Evolutionary conservation across 2,797 vertebrate species (phyloP).

Genomic region (Odontamblyopus rebecca): DNA sequence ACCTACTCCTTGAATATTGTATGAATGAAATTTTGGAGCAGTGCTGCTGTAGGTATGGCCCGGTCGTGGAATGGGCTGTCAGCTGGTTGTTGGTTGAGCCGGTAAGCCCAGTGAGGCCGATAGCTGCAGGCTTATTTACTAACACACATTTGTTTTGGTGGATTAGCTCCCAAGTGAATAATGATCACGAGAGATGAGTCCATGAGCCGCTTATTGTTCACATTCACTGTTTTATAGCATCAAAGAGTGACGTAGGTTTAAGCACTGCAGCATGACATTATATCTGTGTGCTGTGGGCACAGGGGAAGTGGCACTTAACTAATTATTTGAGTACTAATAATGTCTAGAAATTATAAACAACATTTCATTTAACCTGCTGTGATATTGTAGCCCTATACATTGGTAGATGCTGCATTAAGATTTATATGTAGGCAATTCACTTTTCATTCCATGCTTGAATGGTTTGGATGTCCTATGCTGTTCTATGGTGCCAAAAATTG

Average conservation of each 20-base stretch:
- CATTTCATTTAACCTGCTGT: neutral
- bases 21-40: neutral
- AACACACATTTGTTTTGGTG: constrained; percentile 24
- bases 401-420: neutral
- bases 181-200: constrained; percentile 14
- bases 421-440: neutral
- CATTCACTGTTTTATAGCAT: neutral
- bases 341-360: neutral
- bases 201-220: constrained; percentile 5
- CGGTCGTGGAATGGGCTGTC: constrained; percentile 8
- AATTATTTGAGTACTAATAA: neutral
- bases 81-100: constrained; percentile 7
- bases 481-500: neutral
- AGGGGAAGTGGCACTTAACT: neutral
- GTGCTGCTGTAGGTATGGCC: neutral
- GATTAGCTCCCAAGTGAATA: constrained; percentile 1
- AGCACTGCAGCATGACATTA: constrained; percentile 13
- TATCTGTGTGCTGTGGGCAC: constrained; percentile 6
- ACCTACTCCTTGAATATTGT: constrained; percentile 8
- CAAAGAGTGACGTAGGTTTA: neutral
- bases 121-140: constrained; percentile 24
- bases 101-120: constrained; percentile 3
- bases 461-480: neutral
- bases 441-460: neutral
- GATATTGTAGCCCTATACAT: neutral